These are phyloP conservation scores for Mormyrus lacerda DNA, from an alignment of 2,113 vertebrate species.

Conservation along the genomic window DNA sequence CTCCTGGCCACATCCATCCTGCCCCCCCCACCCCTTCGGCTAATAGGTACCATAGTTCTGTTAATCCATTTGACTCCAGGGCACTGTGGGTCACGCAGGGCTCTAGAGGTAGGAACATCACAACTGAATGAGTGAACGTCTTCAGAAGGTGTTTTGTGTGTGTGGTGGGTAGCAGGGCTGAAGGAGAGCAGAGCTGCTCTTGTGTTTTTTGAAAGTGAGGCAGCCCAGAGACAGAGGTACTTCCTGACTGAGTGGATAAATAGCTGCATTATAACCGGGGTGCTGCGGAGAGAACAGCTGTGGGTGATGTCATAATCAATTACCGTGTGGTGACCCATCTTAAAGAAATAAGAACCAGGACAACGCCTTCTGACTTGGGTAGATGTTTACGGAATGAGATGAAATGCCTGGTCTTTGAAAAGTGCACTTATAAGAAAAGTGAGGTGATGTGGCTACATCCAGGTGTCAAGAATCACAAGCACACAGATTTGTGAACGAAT, in stretches of 20 bases:
- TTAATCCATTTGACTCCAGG: neutral
- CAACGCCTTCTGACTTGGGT: neutral
- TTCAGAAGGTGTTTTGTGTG: neutral
- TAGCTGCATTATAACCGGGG: neutral
- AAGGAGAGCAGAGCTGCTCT: neutral
- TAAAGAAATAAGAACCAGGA: neutral
- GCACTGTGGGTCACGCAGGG: neutral
- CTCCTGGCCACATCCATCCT: conserved; percentile 10
- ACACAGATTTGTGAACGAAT: neutral
- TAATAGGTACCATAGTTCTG: neutral
- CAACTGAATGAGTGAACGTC: neutral
- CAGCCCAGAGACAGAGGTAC: neutral
- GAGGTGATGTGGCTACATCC: neutral
- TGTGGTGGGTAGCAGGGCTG: neutral
- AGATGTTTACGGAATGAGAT: neutral
- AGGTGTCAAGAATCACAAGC: neutral
- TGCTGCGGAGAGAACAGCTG: conserved; percentile 10
- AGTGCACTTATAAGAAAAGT: neutral
- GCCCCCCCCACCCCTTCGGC: neutral
- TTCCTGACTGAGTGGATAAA: neutral
- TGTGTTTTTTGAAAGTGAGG: neutral
- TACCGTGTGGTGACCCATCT: neutral
- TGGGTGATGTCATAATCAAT: neutral
- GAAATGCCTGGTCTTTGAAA: neutral
- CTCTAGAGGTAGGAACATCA: neutral